phyloP scores from a whole-genome alignment of 1,140 invertebrate species.

The Limonius californicus region DNA sequence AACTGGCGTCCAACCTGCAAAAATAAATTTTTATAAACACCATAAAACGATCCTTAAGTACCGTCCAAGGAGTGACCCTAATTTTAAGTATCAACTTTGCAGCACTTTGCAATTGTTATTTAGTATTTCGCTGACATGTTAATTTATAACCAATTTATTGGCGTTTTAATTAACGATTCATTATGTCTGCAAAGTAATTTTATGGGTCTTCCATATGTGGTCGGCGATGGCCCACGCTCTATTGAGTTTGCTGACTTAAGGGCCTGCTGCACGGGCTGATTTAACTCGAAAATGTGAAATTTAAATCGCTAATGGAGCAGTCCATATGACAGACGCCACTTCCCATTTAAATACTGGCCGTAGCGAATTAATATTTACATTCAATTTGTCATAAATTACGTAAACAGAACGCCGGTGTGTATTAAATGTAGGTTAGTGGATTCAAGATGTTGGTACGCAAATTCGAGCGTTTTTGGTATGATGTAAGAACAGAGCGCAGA shows the following conservation, averaged over 20 bases:
- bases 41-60: no score
- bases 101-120: not conserved
- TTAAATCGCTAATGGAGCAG: not conserved
- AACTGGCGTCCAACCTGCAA: no score
- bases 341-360: no score
- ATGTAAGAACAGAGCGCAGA: no score
- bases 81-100: not conserved
- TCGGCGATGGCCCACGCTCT: not conserved
- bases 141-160: not conserved
- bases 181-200: conserved; percentile 8
- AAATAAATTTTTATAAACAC: no score
- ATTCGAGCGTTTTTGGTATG: not conserved
- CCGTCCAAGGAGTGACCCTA: not conserved
- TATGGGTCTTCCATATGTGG: not conserved
- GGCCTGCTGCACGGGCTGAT: not conserved
- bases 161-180: conserved; percentile 1
- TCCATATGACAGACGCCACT: not conserved
- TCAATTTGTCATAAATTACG: not conserved
- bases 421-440: conserved; percentile 5
- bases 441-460: not conserved
- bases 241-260: not conserved
- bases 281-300: not conserved
- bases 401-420: not conserved
- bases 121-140: not conserved
- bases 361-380: not conserved